Evolutionary conservation across 2,797 vertebrate species (phyloP).

Genomic region (Thunnus albacares): DNA sequence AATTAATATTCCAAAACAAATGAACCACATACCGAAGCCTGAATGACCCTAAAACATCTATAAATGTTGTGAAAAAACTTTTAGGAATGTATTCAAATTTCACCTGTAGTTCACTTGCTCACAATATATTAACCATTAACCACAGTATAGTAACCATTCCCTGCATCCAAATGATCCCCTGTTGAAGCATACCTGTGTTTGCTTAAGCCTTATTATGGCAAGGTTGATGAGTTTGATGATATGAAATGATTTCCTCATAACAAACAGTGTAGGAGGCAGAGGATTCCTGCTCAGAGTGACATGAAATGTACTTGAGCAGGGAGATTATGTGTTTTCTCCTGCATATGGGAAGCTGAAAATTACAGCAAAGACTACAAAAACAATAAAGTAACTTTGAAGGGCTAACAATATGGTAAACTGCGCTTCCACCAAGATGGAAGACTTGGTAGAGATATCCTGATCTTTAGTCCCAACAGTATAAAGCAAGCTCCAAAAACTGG

Average conservation of each 20-base stretch:
- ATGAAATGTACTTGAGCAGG: not conserved
- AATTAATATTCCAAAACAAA: slow-evolving; percentile 1
- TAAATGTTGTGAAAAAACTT: not conserved
- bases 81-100: not conserved
- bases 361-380: not conserved
- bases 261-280: not conserved
- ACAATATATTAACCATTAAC: not conserved
- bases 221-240: not conserved
- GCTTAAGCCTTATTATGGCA: slow-evolving; percentile 10
- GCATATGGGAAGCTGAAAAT: not conserved
- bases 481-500: not conserved
- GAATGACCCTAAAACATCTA: not conserved
- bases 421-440: not conserved
- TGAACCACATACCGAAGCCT: not conserved
- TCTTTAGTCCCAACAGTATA: not conserved
- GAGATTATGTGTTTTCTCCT: not conserved
- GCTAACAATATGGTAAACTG: not conserved
- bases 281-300: not conserved
- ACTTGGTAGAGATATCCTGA: not conserved
- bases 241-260: not conserved
- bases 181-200: slow-evolving; percentile 17
- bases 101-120: not conserved
- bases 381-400: not conserved
- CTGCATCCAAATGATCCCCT: not conserved
- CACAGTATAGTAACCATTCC: not conserved